A percentile compares a stretch with the other conserved stretches of the same genome.
These are phyloP conservation scores for Agrotis clavis DNA, from an alignment of 2,888 invertebrate genomes.

Conservation along the genomic window DNA sequence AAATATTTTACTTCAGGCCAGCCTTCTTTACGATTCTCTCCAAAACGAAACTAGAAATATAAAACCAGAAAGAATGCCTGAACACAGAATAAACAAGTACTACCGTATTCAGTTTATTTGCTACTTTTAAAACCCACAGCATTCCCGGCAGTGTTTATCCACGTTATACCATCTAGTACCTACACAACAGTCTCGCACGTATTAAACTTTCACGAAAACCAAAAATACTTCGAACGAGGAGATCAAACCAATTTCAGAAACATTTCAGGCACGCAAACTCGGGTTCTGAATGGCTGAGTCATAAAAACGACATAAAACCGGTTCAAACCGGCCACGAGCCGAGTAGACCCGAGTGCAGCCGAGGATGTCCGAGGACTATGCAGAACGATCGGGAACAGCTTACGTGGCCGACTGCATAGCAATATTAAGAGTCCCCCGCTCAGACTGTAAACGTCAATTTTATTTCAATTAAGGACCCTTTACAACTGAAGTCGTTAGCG, in stretches of 20 bases:
- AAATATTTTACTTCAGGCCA: slow-evolving; percentile 7
- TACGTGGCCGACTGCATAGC: slow-evolving; percentile 76
- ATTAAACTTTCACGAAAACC: slow-evolving; percentile 65
- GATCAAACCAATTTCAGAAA: slow-evolving; percentile 66
- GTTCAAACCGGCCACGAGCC: slow-evolving; percentile 58
- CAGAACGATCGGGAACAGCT: slow-evolving; percentile 67
- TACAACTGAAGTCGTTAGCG: slow-evolving; percentile 72
- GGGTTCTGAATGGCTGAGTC: slow-evolving; percentile 60
- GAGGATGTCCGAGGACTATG: slow-evolving; percentile 54
- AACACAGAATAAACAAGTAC: slow-evolving; percentile 37
- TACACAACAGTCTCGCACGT: slow-evolving; percentile 58
- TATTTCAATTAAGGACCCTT: slow-evolving; percentile 79
- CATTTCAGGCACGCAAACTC: slow-evolving; percentile 67
- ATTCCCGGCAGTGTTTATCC: slow-evolving; percentile 38
- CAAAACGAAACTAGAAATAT: slow-evolving; percentile 31
- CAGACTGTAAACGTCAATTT: slow-evolving; percentile 77
- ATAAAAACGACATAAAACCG: slow-evolving; percentile 71
- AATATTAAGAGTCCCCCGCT: slow-evolving; percentile 73
- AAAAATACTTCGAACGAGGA: slow-evolving; percentile 60
- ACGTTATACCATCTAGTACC: slow-evolving; percentile 43
- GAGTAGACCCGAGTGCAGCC: slow-evolving; percentile 55
- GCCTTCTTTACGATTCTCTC: slow-evolving; percentile 22
- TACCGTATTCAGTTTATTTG: slow-evolving; percentile 35
- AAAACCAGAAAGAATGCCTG: slow-evolving; percentile 22
- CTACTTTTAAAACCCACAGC: slow-evolving; percentile 44